phyloP scores from a whole-genome alignment of 2,113 vertebrate species.

The Hippoglossus stenolepis region DNA sequence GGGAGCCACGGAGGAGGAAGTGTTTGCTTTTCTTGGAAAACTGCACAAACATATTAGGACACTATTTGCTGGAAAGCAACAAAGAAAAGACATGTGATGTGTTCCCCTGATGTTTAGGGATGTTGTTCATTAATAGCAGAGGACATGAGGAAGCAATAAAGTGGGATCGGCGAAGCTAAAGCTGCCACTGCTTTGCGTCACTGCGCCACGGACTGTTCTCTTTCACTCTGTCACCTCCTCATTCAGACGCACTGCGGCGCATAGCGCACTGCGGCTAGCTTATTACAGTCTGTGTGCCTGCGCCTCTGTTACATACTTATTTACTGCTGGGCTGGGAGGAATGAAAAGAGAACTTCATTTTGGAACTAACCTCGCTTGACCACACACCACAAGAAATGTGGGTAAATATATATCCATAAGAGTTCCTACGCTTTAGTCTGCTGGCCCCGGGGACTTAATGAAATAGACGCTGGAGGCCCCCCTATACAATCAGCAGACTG shows the following conservation, averaged over 20 bases:
- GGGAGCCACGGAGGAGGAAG: slow-evolving; percentile 16
- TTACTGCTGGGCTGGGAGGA: slow-evolving; percentile 52
- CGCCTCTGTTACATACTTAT: slow-evolving; percentile 54
- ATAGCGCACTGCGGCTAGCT: slow-evolving; percentile 5
- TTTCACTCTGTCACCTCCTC: slow-evolving; percentile 46
- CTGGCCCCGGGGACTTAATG: slow-evolving; percentile 68
- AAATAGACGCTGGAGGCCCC: slow-evolving; percentile 64
- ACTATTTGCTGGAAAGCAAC: slow-evolving; percentile 12
- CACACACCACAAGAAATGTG: slow-evolving; percentile 75
- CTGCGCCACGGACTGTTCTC: not conserved
- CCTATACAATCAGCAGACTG: slow-evolving; percentile 68
- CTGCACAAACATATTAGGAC: slow-evolving; percentile 53
- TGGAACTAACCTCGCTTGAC: slow-evolving; percentile 58
- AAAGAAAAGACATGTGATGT: slow-evolving; percentile 19
- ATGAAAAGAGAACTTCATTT: slow-evolving; percentile 54
- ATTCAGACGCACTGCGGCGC: slow-evolving; percentile 19
- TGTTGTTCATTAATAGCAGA: slow-evolving; percentile 36
- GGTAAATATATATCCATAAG: slow-evolving; percentile 72
- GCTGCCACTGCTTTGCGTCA: not conserved
- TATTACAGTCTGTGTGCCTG: slow-evolving; percentile 36
- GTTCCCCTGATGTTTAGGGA: not conserved
- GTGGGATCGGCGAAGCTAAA: not conserved
- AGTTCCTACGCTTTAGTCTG: slow-evolving; percentile 45
- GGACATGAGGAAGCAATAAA: slow-evolving; percentile 36
- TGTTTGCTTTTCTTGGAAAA: slow-evolving; percentile 43